A percentile compares a stretch with the other conserved stretches of the same genome.
Evolutionary conservation across 2,888 invertebrate species (phyloP).

Genomic region (Himalopsyche tibetana): DNA sequence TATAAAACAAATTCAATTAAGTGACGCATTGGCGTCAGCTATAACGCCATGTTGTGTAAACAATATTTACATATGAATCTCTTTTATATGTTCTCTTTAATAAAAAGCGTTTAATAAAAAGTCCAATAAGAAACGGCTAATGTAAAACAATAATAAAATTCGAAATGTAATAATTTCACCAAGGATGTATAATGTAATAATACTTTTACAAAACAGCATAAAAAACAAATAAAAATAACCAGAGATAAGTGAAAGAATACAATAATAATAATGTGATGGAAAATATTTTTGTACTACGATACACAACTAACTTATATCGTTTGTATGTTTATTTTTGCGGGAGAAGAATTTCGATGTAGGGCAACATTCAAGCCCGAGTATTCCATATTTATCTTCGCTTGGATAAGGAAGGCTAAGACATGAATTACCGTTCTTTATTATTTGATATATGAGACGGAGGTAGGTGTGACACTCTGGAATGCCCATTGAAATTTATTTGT

Average conservation of each 20-base stretch:
- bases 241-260: neutral
- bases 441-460: constrained; percentile 45
- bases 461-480: constrained; percentile 38
- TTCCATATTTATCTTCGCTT: constrained; percentile 52
- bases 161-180: too few relatives aligned
- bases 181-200: neutral
- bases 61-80: too few relatives aligned
- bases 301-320: constrained; percentile 47
- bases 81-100: too few relatives aligned
- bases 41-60: too few relatives aligned
- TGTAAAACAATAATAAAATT: too few relatives aligned
- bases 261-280: constrained; percentile 31
- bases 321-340: constrained; percentile 32
- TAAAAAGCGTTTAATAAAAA: too few relatives aligned
- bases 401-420: constrained; percentile 50
- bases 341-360: constrained; percentile 36
- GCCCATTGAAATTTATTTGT: constrained; percentile 47
- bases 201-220: neutral
- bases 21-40: too few relatives aligned
- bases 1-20: too few relatives aligned
- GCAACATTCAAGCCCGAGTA: constrained; percentile 36
- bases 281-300: constrained; percentile 7
- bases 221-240: constrained; percentile 28
- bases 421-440: constrained; percentile 50
- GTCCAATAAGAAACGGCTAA: too few relatives aligned